Evolutionary conservation across 2,797 vertebrate genomes (phyloP), one percentile per base, ranked within the genome.

Genomic region (Phalanger gymnotis): DNA sequence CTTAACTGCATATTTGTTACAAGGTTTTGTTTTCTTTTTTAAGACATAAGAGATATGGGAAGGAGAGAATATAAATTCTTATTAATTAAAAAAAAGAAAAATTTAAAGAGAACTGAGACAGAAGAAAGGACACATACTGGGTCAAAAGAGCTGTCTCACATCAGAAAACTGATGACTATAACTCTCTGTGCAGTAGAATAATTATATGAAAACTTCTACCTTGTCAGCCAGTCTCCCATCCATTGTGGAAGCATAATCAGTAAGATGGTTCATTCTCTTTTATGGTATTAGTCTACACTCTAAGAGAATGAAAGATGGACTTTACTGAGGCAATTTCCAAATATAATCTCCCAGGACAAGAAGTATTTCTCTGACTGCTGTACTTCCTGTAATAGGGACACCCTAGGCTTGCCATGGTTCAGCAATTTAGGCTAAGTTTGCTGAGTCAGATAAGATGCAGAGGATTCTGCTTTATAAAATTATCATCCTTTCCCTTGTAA

Each of bases 391-490:
- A 92, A 14, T 22, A 96, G 54, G 93, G 90, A 66, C 22, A 95
- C 12, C 47, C 66, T 90, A 90, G 31, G 11, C 58, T 96, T 98
- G 96, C 94, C 66, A 93, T 92, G 66, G 57, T 73, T 97, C 94
- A 96, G 91, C 96, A 96, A 94, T 95, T 96, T 96, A 73, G 34
- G 92, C 90, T 93, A 96, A 95, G 53, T 96, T 73, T 97, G 93
- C 92, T 97, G 95, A 97, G 93, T 96, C 87, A 97, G 92, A 92
- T 90, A 91, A 93, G 57, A 96, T 95, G 87, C 73, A 93, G 81
- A 95, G 92, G 89, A 95, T 93, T 97, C 95, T 90, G 92, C 93
- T 95, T 97, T 93, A 93, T 96, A 97, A 97, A 97, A 96, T 87
- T 58, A 73, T 87, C 90, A 53, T 56, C 40, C 91, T 91, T 96